Evolutionary conservation across 2,113 vertebrate genomes (phyloP), one percentile per base, ranked within the genome.

Genomic region (Sinosuthora webbiana): DNA sequence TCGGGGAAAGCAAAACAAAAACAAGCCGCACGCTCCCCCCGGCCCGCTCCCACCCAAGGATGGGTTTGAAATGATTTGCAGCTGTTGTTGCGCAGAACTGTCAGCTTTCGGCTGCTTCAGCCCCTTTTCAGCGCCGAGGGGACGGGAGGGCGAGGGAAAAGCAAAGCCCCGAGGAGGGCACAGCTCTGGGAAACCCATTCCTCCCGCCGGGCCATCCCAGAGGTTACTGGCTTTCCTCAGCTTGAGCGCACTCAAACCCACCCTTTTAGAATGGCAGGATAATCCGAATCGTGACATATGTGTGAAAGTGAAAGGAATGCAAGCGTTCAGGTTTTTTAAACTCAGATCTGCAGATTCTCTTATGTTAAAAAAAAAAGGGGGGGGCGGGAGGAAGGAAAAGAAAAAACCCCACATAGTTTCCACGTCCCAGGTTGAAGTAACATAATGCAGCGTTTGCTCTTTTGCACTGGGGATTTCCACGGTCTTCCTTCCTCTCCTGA

Each of bases 301-400:
- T 56, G 64, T 75, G 56, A 93, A 97, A 96, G 92, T 14, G 56
- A 93, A 93, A 92, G 76, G 85, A 95, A 96, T 80, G 75, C 63
- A 64, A 83, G 33, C 28, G 17, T 44, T 77, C 65, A 10, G 44
- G 15, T 33, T 14, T 55, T 65, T 79, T 55, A 1, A 6, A 31
- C 59, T 89, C 52, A 19, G 45, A 17, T 88, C 45, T 83, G 50
- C 39, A 91, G 59, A 67, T 47, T 44, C 59, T 94, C 33, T 56
- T 79, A 60, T 33, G 50, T 49, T 93, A 73, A 87, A 84, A 9
- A 9, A 49, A 35, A 50, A n/a, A n/a, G 15, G 19, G 52, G 41
- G 15, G 9, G 7, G 6, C 1, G 20, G 10, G 27, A 31, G 52
- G 19, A 80, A 60, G 35, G 13, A 28, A n/a, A 52, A 47, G 4